These are phyloP conservation scores for Dorcus hopei DNA, from an alignment of 2,888 invertebrate genomes.

Conservation along the genomic window DNA sequence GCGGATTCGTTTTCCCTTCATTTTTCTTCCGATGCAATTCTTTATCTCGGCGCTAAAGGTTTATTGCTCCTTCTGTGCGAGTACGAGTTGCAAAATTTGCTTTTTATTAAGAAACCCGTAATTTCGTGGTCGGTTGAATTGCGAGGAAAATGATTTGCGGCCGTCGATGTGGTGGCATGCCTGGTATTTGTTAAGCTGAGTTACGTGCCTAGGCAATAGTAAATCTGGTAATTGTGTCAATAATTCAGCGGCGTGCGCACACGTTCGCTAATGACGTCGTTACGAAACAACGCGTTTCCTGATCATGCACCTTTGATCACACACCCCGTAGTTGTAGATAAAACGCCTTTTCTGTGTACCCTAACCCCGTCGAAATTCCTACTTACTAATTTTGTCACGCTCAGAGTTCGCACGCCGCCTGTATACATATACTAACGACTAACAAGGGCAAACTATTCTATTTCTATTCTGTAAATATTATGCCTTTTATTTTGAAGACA, in stretches of 20 bases:
- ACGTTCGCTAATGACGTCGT: constrained; percentile 1
- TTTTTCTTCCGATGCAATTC: too few relatives aligned
- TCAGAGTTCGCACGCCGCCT: too few relatives aligned
- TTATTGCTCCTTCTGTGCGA: neutral
- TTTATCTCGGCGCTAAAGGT: neutral
- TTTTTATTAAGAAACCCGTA: neutral
- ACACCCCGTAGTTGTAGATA: neutral
- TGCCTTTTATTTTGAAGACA: too few relatives aligned
- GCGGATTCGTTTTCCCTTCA: neutral
- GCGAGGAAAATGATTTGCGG: too few relatives aligned
- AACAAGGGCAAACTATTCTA: too few relatives aligned
- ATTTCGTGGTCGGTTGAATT: too few relatives aligned
- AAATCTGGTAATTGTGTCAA: constrained; percentile 1
- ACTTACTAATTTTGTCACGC: too few relatives aligned
- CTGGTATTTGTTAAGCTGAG: neutral
- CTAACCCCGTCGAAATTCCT: neutral
- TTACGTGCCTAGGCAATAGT: neutral
- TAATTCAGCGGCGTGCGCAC: neutral
- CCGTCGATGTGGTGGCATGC: too few relatives aligned
- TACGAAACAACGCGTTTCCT: neutral
- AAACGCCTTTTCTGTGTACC: constrained; percentile 7
- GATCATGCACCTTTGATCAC: constrained; percentile 2
- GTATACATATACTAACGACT: too few relatives aligned
- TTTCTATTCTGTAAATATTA: too few relatives aligned
- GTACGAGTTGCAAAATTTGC: too few relatives aligned